phyloP scores from a whole-genome alignment of 2,113 vertebrate genomes.

The Equus quagga region DNA sequence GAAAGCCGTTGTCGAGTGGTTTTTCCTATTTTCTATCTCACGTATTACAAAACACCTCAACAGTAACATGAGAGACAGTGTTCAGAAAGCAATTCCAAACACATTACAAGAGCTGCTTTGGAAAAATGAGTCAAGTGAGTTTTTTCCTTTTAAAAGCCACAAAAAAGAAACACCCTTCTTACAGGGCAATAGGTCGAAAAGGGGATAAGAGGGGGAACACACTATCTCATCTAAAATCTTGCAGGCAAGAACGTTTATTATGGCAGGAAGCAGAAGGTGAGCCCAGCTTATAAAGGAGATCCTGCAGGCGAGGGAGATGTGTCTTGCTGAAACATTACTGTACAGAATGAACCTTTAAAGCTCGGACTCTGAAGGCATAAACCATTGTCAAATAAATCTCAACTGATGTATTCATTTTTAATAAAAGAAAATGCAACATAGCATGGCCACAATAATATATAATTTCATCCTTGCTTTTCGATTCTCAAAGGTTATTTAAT shows the following conservation, averaged over 20 bases:
- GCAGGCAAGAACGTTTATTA: constrained; percentile 82
- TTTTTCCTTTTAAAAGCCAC: constrained; percentile 73
- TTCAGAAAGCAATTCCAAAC: constrained; percentile 83
- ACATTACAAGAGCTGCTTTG: constrained; percentile 82
- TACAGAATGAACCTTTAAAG: constrained; percentile 81
- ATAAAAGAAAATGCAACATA: constrained; percentile 82
- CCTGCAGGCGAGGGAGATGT: constrained; percentile 81
- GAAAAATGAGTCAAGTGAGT: constrained; percentile 83
- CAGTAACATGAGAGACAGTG: constrained; percentile 78
- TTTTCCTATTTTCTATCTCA: constrained; percentile 81
- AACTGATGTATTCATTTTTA: constrained; percentile 85
- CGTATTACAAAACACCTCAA: constrained; percentile 77
- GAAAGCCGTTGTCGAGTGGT: constrained; percentile 75
- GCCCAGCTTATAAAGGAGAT: constrained; percentile 85
- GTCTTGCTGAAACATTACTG: constrained; percentile 83
- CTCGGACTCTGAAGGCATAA: constrained; percentile 81
- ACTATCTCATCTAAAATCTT: constrained; percentile 88
- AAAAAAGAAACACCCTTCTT: constrained; percentile 78
- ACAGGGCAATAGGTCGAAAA: constrained; percentile 78
- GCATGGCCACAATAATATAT: constrained; percentile 71
- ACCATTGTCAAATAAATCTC: constrained; percentile 86
- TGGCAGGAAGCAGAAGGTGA: constrained; percentile 83
- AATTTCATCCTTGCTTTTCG: constrained; percentile 85
- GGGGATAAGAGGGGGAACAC: constrained; percentile 71
- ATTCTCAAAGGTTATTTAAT: constrained; percentile 84